Evolutionary conservation across 2,888 invertebrate species (phyloP), one percentile per base, ranked within the genome.

Genomic region (Pollenia amentaria): DNA sequence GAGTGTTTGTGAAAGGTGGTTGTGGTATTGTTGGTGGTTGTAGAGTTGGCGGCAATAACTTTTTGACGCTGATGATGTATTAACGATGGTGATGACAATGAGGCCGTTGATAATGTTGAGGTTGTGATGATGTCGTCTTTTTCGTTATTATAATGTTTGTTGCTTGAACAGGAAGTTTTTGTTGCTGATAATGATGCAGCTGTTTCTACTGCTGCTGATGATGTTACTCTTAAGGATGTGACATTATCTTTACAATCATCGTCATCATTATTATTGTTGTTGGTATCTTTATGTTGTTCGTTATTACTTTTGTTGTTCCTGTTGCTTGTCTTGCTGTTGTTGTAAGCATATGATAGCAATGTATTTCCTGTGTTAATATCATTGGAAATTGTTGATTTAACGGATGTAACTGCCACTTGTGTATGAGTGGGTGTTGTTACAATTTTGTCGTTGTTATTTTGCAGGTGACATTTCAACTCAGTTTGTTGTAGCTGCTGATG

Each of bases 261-360:
- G 6, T 53, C 51, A 29, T 46, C 29, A 10, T 60, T 44, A 46
- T 73, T 64, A 14, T 18, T 77, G 87, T 87, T 79, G 88, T 89
- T 90, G 87, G 88, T 79, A 88, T 89, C 91, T 73, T 70, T 78
- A 29, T 42, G 38, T 11, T 73, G 46, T 21, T 76, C 38, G 29
- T 65, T 73, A 51, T 69, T 51, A 12, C 12, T 65, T 14, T 76
- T 81, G 18, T 57, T 72, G 12, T 29, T 57, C 40, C 51, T 21
- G 46, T 38, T 60, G 46, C 8, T 62, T 29, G 18, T 79, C 51
- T 14, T 65, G 57, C 38, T 64, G 42, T 10, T 81, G 21, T 69
- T 75, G 44, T 42, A 18, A 65, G 67, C 73, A 62, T 84, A 60
- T 69, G 73, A 60, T 69, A 60, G 60, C 69, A 82, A 76, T 14